A percentile compares a stretch with the other conserved stretches of the same genome.
Evolutionary conservation across 2,113 vertebrate genomes (phyloP).

Genomic region (Lepus europaeus): DNA sequence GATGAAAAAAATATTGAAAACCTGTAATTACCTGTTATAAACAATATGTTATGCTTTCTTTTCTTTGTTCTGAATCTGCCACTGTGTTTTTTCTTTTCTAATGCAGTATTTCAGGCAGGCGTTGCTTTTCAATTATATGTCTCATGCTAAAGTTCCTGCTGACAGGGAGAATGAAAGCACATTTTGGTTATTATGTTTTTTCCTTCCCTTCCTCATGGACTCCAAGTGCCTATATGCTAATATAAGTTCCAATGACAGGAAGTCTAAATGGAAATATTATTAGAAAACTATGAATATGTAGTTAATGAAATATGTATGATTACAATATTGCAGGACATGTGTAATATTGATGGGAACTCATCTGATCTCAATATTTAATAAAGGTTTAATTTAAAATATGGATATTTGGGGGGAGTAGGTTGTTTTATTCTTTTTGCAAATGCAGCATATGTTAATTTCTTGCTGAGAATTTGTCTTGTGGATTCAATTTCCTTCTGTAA

Average conservation of each 20-base stretch:
- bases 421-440: conserved; percentile 80
- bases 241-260: conserved; percentile 83
- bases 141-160: conserved; percentile 82
- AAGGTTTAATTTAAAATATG: conserved; percentile 82
- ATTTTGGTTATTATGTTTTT: conserved; percentile 70
- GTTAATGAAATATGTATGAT: conserved; percentile 87
- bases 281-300: conserved; percentile 85
- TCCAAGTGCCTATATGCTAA: conserved; percentile 86
- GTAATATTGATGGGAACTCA: conserved; percentile 82
- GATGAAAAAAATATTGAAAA: conserved; percentile 82
- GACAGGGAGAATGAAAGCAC: conserved; percentile 82
- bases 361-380: conserved; percentile 89
- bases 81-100: conserved; percentile 70
- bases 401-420: conserved; percentile 60
- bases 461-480: conserved; percentile 83
- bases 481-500: conserved; percentile 87
- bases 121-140: conserved; percentile 86
- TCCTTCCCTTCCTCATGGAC: conserved; percentile 77
- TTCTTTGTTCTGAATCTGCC: conserved; percentile 66
- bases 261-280: conserved; percentile 86
- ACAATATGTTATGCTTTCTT: conserved; percentile 80
- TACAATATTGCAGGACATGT: conserved; percentile 83
- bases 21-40: conserved; percentile 85
- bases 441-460: conserved; percentile 87
- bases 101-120: conserved; percentile 80